Evolutionary conservation across 2,888 invertebrate genomes (phyloP).

Genomic region (Ophonus ardosiacus): DNA sequence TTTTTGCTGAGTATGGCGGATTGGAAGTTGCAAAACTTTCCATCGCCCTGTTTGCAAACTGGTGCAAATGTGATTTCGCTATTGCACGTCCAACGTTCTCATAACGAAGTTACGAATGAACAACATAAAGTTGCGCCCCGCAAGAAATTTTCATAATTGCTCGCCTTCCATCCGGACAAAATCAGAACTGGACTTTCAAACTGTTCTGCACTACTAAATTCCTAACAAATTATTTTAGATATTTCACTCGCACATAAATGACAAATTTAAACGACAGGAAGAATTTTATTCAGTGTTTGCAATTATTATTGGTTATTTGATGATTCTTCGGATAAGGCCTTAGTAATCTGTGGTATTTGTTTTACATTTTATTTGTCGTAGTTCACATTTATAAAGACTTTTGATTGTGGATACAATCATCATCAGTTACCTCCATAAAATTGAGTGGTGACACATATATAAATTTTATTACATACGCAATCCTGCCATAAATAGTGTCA

Average conservation of each 20-base stretch:
- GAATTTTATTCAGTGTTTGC: too few relatives aligned
- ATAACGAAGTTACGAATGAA: conserved; percentile 62
- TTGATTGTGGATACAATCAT: too few relatives aligned
- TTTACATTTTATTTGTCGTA: too few relatives aligned
- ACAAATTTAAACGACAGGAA: too few relatives aligned
- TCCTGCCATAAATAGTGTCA: too few relatives aligned
- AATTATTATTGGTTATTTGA: too few relatives aligned
- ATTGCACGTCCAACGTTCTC: conserved; percentile 60
- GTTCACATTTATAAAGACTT: too few relatives aligned
- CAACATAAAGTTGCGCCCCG: conserved; percentile 52
- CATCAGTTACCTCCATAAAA: too few relatives aligned
- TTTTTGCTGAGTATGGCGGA: conserved; percentile 13
- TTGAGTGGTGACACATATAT: too few relatives aligned
- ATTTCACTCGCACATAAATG: neutral
- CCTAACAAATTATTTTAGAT: neutral
- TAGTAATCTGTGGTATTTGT: too few relatives aligned
- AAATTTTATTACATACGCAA: too few relatives aligned
- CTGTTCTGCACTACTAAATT: conserved; percentile 4
- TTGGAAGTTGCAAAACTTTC: conserved; percentile 56
- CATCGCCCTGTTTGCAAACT: conserved; percentile 58
- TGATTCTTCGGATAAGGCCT: too few relatives aligned
- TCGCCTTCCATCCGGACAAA: conserved; percentile 1
- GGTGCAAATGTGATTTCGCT: conserved; percentile 60
- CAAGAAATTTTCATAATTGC: conserved; percentile 63
- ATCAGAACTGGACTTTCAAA: conserved; percentile 24